Percentiles rank a stretch among this genome's conserved stretches.
Conservation (phyloP, 64 coral and sea anemone species). For the Porites australiensis region DNA sequence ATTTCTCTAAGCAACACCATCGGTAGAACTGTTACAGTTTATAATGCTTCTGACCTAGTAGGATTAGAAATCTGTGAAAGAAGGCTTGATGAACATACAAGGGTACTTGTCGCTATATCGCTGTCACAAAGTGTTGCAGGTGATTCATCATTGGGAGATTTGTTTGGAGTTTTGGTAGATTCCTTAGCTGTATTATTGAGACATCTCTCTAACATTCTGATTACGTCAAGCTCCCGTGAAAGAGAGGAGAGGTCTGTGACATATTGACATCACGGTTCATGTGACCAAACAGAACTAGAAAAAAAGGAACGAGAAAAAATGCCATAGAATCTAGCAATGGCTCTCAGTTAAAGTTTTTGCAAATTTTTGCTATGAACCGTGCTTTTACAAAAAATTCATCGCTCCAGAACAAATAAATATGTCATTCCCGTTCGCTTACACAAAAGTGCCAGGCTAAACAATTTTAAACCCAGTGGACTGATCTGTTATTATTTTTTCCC, state of each 20-base stretch:
- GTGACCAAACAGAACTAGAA: no score
- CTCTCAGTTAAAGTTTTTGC: no score
- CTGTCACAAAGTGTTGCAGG: not conserved
- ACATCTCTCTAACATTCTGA: not conserved
- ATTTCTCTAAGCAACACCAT: constrained; percentile 3
- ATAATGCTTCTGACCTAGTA: constrained; percentile 29
- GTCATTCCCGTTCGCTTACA: no score
- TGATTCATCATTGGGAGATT: constrained; percentile 16
- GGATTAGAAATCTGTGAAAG: constrained; percentile 47
- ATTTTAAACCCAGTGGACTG: no score
- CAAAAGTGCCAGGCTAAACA: no score
- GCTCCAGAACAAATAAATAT: no score
- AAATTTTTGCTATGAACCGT: no score
- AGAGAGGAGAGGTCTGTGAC: not conserved
- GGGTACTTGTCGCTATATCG: constrained; percentile 24
- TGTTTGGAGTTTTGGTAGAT: constrained; percentile 27
- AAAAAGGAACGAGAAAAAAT: no score
- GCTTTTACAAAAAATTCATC: no score
- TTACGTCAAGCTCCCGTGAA: not conserved
- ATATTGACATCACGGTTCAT: constrained; percentile 45
- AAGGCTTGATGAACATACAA: constrained; percentile 45
- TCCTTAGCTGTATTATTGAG: constrained; percentile 12
- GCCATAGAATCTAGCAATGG: constrained; percentile 48
- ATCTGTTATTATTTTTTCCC: no score
- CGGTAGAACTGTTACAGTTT: constrained; percentile 16